Conservation (phyloP, 1,140 invertebrate genomes). For the Drosophila ogumai region DNA sequence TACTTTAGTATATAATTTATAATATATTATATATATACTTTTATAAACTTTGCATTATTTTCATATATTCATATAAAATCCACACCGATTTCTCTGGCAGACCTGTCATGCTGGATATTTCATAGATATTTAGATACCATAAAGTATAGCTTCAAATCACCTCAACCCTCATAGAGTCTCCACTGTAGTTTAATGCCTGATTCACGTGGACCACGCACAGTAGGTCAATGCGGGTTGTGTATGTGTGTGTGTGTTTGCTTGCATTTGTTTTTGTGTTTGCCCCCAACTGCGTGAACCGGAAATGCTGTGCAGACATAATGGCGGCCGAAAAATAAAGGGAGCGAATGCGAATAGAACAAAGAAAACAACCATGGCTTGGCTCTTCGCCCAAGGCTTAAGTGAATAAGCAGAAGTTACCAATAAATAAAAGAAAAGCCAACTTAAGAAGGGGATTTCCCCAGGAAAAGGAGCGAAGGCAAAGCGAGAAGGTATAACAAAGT, state of each 20-base stretch:
- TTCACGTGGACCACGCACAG: conserved; percentile 56
- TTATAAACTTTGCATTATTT: no score
- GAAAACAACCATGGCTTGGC: conserved; percentile 15
- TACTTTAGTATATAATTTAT: no score
- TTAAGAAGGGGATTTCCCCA: conserved; percentile 16
- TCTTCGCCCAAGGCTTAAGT: conserved; percentile 38
- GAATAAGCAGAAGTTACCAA: conserved; percentile 52
- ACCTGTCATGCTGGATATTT: no score
- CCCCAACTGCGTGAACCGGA: conserved; percentile 52
- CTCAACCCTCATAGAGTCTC: background rate
- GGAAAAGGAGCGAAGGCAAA: conserved; percentile 2
- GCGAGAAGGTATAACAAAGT: conserved; percentile 31
- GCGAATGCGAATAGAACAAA: conserved; percentile 14
- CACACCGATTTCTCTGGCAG: no score
- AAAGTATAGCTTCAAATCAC: background rate
- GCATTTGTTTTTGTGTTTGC: conserved; percentile 31
- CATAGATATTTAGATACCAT: no score
- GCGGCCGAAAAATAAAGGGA: conserved; percentile 48
- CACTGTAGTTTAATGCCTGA: background rate
- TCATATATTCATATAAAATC: no score
- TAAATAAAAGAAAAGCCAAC: conserved; percentile 51
- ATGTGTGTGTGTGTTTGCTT: conserved; percentile 2
- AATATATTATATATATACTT: no score
- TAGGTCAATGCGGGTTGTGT: conserved; percentile 54
- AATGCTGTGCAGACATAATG: conserved; percentile 57